Conservation (phyloP, 2,888 invertebrate genomes). For the Ernsta delagoae region DNA sequence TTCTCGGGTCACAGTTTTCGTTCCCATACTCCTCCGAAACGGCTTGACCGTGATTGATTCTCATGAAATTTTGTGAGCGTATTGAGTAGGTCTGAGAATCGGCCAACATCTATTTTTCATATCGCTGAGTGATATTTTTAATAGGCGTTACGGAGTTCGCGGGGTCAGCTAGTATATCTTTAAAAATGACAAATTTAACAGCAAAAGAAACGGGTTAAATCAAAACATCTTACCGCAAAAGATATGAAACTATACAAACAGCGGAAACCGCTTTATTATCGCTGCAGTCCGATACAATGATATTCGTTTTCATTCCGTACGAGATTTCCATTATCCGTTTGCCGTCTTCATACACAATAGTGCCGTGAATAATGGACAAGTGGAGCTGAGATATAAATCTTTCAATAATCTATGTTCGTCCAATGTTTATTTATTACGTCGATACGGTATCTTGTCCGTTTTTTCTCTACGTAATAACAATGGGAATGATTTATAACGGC, state of each 20-base stretch:
- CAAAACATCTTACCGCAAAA: too few relatives aligned
- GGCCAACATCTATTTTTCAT: too few relatives aligned
- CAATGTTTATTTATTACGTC: constrained; percentile 77
- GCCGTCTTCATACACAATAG: constrained; percentile 65
- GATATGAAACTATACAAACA: neutral
- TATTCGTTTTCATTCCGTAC: constrained; percentile 39
- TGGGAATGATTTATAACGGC: constrained; percentile 67
- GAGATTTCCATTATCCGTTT: constrained; percentile 54
- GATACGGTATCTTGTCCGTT: constrained; percentile 53
- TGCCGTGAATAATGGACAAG: constrained; percentile 72
- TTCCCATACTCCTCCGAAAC: too few relatives aligned
- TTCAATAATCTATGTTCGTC: constrained; percentile 75
- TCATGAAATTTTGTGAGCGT: too few relatives aligned
- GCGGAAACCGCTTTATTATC: constrained; percentile 44
- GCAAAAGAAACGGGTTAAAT: too few relatives aligned
- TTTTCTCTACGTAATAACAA: constrained; percentile 65
- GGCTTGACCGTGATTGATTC: too few relatives aligned
- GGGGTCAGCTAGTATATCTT: neutral
- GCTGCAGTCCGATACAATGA: constrained; percentile 44
- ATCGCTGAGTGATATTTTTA: too few relatives aligned
- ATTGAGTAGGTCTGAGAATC: too few relatives aligned
- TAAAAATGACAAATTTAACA: neutral
- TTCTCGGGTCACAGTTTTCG: too few relatives aligned
- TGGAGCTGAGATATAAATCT: constrained; percentile 77
- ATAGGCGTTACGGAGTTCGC: too few relatives aligned